These are phyloP conservation scores for Pygoscelis adeliae DNA, from an alignment of 2,113 vertebrate species.

Conservation along the genomic window DNA sequence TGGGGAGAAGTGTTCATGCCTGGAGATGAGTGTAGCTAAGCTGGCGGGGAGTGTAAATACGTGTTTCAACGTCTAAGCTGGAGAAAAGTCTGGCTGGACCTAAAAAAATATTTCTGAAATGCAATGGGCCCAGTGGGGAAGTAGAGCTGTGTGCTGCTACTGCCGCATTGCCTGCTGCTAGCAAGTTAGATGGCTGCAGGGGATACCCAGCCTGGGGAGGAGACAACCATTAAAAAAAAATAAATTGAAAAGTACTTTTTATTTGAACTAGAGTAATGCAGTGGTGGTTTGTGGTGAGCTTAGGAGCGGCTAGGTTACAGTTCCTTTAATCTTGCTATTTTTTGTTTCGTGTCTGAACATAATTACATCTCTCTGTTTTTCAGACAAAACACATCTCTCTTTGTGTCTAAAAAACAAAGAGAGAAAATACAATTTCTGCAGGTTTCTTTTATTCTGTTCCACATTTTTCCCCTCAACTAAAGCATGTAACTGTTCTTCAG, in stretches of 20 bases:
- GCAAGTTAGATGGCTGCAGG: not conserved
- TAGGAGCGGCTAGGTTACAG: not conserved
- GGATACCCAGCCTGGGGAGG: not conserved
- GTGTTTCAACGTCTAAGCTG: not conserved
- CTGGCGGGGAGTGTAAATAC: fast-evolving
- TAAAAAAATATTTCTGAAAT: not conserved
- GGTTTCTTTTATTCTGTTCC: not conserved
- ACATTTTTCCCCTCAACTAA: not conserved
- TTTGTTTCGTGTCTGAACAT: not conserved
- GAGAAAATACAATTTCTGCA: not conserved
- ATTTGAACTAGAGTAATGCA: not conserved
- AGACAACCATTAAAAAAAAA: not conserved
- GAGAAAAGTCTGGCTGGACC: not conserved
- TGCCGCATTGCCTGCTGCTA: fast-evolving
- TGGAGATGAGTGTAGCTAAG: not conserved
- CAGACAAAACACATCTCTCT: too few relatives aligned
- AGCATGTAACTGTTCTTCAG: not conserved
- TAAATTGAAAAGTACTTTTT: not conserved
- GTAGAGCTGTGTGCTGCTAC: not conserved
- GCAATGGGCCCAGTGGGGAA: not conserved
- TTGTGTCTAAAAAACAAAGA: not conserved
- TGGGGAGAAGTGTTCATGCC: not conserved
- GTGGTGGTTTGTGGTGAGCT: not conserved
- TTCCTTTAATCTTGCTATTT: not conserved
- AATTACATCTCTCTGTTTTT: not conserved